Percentiles rank a stretch among this genome's conserved stretches.
Evolutionary conservation across 2,888 invertebrate genomes (phyloP).

Genomic region (Eristalis intricaria): DNA sequence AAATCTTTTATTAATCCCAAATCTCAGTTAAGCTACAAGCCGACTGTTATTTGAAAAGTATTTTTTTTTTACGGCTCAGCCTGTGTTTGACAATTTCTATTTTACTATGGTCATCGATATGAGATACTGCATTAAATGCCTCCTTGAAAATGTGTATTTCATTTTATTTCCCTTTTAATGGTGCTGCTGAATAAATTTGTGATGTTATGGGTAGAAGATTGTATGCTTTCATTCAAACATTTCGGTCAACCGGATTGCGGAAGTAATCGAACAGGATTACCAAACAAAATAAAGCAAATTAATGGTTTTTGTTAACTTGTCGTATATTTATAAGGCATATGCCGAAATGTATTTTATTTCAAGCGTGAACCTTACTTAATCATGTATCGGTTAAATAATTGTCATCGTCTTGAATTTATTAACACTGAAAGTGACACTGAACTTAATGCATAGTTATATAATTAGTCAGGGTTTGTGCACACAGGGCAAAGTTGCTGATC

Average conservation of each 20-base stretch:
- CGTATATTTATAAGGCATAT: too few species aligned
- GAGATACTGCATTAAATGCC: background rate
- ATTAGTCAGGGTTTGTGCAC: too few species aligned
- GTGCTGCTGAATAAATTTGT: background rate
- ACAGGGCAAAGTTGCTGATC: too few species aligned
- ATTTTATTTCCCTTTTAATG: background rate
- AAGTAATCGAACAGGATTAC: background rate
- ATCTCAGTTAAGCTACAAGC: background rate
- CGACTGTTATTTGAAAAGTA: background rate
- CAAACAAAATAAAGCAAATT: background rate
- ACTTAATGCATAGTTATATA: background rate
- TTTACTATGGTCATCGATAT: too few species aligned
- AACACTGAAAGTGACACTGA: background rate
- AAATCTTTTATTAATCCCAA: background rate
- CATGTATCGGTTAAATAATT: background rate
- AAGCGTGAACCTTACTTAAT: background rate
- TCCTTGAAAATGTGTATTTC: background rate
- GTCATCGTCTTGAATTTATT: background rate
- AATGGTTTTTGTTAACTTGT: background rate
- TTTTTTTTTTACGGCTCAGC: background rate
- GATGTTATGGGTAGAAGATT: background rate
- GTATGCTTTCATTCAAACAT: background rate
- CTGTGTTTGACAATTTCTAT: too few species aligned
- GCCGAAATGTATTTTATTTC: too few species aligned
- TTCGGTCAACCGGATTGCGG: background rate